These are phyloP conservation scores for Oreochromis mossambicus DNA, from an alignment of 2,797 vertebrate genomes.

Conservation along the genomic window DNA sequence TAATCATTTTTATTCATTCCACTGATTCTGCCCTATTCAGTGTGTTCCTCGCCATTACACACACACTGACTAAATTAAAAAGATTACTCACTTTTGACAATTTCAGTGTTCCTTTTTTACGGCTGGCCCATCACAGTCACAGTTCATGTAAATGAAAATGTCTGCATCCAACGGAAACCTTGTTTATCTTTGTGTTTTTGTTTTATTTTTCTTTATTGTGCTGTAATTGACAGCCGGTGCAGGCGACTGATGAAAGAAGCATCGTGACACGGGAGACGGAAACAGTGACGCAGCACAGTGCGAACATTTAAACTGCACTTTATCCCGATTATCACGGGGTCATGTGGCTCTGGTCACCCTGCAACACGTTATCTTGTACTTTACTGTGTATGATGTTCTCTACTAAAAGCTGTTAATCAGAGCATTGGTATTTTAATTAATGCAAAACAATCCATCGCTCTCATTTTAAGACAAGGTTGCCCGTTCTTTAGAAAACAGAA, in stretches of 20 bases:
- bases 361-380: not conserved
- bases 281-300: not conserved
- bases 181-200: not conserved
- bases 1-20: conserved; percentile 60
- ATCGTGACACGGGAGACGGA: not conserved
- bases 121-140: conserved; percentile 27
- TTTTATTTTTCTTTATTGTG: not conserved
- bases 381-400: not conserved
- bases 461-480: not conserved
- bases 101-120: conserved; percentile 28
- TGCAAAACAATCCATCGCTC: not conserved
- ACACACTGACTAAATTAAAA: conserved; percentile 66
- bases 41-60: conserved; percentile 62
- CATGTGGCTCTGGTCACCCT: not conserved
- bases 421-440: not conserved
- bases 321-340: not conserved
- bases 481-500: not conserved
- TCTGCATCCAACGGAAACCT: not conserved
- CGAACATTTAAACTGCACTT: not conserved
- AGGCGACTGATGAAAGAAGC: not conserved
- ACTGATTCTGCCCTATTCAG: conserved; percentile 46
- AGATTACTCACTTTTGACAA: conserved; percentile 71
- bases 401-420: not conserved
- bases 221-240: not conserved
- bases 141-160: conserved; percentile 29